phyloP scores from a whole-genome alignment of 2,113 vertebrate species.

The Ammodramus savannarum region DNA sequence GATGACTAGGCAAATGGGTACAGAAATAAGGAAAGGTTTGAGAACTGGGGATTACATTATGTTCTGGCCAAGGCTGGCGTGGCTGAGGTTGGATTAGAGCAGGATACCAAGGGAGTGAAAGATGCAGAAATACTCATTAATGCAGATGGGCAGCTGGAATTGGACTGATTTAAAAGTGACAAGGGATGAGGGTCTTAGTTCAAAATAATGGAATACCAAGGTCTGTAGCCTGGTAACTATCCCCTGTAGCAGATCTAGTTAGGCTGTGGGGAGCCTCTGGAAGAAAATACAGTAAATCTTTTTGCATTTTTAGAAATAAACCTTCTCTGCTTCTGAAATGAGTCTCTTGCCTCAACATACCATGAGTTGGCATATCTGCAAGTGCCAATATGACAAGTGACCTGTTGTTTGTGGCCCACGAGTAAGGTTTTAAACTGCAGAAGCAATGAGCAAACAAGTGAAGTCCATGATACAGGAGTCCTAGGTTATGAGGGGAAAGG shows the following conservation, averaged over 20 bases:
- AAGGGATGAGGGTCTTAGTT: neutral
- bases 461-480: neutral
- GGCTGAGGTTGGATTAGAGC: neutral
- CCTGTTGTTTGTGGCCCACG: neutral
- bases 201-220: neutral
- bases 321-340: neutral
- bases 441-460: conserved; percentile 35
- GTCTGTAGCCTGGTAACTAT: neutral
- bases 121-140: neutral
- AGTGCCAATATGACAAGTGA: neutral
- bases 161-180: neutral
- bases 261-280: neutral
- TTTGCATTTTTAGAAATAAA: neutral
- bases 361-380: neutral
- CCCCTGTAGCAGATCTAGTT: neutral
- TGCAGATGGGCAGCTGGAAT: neutral
- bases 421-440: neutral
- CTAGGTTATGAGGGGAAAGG: conserved; percentile 30
- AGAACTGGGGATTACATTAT: neutral
- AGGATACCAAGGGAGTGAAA: neutral
- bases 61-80: neutral
- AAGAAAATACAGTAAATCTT: neutral
- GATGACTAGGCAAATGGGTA: neutral
- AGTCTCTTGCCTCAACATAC: neutral
- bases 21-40: neutral